Percentiles rank a stretch among this genome's conserved stretches.
Evolutionary conservation across 2,888 invertebrate genomes (phyloP).

Genomic region (Cephus spinipes): DNA sequence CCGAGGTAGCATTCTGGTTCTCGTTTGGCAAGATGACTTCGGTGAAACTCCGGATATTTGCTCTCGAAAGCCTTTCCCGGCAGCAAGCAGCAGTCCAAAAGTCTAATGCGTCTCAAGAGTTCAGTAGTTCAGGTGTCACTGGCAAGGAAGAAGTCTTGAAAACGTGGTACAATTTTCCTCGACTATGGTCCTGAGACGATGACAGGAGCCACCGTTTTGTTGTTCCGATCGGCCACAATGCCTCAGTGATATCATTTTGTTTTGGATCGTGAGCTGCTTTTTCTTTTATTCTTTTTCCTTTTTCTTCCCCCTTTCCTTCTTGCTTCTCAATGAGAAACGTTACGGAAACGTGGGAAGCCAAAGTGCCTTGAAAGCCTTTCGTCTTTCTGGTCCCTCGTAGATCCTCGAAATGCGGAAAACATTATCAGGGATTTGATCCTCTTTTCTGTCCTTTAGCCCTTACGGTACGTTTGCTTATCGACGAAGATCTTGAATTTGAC

Average conservation of each 20-base stretch:
- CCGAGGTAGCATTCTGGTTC: neutral
- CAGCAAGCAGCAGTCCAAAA: neutral
- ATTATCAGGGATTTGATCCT: too few relatives aligned
- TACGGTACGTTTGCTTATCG: too few relatives aligned
- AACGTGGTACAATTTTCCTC: neutral
- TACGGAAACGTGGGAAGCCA: too few relatives aligned
- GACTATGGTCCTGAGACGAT: neutral
- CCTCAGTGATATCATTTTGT: neutral
- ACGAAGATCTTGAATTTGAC: too few relatives aligned
- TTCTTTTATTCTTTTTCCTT: too few relatives aligned
- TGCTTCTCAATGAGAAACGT: too few relatives aligned
- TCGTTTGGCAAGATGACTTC: neutral
- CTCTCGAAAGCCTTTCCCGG: neutral
- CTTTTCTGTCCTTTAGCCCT: too few relatives aligned
- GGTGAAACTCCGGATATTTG: conserved; percentile 5
- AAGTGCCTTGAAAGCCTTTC: too few relatives aligned
- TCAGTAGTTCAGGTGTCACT: neutral
- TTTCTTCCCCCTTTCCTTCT: too few relatives aligned
- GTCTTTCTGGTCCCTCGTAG: too few relatives aligned
- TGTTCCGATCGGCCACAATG: neutral
- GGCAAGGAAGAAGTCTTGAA: neutral
- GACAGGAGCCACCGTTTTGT: neutral
- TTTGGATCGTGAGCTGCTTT: neutral
- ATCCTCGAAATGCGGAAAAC: too few relatives aligned
- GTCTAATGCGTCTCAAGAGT: neutral